Evolutionary conservation across 2,797 vertebrate genomes (phyloP).

Genomic region (Ctenopoma multispine): DNA sequence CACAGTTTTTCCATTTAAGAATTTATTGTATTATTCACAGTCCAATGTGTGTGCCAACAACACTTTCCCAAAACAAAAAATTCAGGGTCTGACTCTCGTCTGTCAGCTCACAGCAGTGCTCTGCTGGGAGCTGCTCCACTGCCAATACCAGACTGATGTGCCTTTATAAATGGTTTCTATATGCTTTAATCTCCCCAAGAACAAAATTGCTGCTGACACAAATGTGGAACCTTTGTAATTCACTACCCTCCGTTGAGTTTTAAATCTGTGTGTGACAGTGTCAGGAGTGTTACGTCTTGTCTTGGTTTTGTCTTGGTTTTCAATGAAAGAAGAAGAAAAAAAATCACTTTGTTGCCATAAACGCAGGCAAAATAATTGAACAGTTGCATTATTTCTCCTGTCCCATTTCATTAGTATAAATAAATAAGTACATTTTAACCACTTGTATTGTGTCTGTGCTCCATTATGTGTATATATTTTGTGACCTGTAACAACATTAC

Average conservation of each 20-base stretch:
- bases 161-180: constrained; percentile 34
- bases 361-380: not conserved
- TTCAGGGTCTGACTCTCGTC: constrained; percentile 13
- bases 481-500: not conserved
- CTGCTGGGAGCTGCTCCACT: constrained; percentile 23
- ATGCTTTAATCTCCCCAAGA: constrained; percentile 12
- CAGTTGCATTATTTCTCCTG: no score
- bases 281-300: no score
- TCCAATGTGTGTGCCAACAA: constrained; percentile 19
- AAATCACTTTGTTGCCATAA: constrained; percentile 25
- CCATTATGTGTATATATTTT: not conserved
- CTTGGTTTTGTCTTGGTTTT: constrained; percentile 3
- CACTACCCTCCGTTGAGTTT: not conserved
- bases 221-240: constrained; percentile 8
- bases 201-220: constrained; percentile 14
- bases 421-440: no score
- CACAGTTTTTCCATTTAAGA: constrained; percentile 24
- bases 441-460: no score
- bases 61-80: constrained; percentile 18
- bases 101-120: constrained; percentile 4
- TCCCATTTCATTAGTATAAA: no score
- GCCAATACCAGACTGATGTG: constrained; percentile 39
- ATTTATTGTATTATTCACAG: constrained; percentile 21
- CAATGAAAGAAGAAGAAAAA: constrained; percentile 14
- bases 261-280: not conserved